Conservation (phyloP, 2,888 invertebrate genomes). For the Boloria euphrosyne region DNA sequence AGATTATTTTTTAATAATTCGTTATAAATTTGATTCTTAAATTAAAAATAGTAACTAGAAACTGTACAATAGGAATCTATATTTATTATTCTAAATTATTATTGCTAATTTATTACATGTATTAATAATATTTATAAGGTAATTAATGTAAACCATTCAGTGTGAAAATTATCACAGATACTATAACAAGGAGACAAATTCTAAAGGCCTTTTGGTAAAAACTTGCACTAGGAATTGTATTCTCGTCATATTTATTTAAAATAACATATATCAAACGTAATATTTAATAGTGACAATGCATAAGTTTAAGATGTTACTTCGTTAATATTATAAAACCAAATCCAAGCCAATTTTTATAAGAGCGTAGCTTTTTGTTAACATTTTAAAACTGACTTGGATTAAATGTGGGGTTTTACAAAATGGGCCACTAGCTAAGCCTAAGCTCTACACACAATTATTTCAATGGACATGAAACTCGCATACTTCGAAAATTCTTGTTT, state of each 20-base stretch:
- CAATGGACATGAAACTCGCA: too few species aligned
- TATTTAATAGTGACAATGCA: conserved; percentile 13
- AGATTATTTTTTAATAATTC: conserved; percentile 36
- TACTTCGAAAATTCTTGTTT: too few species aligned
- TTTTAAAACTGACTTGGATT: not conserved
- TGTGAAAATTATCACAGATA: conserved; percentile 60
- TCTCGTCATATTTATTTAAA: conserved; percentile 14
- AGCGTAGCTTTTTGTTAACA: not conserved
- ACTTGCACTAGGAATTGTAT: conserved; percentile 17
- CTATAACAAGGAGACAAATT: conserved; percentile 30
- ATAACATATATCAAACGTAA: conserved; percentile 9
- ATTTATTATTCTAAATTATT: conserved; percentile 25
- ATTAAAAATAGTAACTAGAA: conserved; percentile 32
- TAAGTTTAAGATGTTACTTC: not conserved
- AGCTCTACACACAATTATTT: too few species aligned
- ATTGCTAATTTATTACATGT: conserved; percentile 18
- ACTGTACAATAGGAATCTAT: conserved; percentile 36
- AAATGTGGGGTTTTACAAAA: too few species aligned
- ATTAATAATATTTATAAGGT: conserved; percentile 22
- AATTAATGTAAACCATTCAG: conserved; percentile 27
- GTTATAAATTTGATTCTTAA: conserved; percentile 32
- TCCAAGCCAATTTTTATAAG: not conserved
- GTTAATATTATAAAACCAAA: not conserved
- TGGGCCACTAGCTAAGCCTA: too few species aligned
- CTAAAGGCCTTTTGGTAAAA: conserved; percentile 28